Base-by-base conservation (phyloP, 1,140 invertebrate species). In the Stratiolaelaps scimitus region DNA sequence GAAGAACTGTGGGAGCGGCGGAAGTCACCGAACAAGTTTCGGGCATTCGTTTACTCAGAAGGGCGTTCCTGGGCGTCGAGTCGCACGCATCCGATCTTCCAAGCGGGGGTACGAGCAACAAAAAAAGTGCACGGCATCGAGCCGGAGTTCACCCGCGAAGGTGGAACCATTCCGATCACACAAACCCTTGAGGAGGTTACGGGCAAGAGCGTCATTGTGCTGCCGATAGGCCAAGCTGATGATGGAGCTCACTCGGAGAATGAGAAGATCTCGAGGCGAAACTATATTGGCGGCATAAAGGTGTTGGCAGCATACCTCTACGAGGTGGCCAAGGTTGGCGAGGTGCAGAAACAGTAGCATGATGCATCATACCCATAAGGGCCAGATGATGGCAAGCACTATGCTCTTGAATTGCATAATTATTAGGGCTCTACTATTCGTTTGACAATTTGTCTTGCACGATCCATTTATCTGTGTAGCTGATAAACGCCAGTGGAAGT, bases 241-340 rank as follows among this genome's bases (percentile, higher is more conserved):
- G 94, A 98, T 79, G 93, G 93, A 68, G 92, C 93, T 67, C 94
- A 98, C 80, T 94, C 92, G 0, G 93, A 97, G 77, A 97, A 97
- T 79, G 94, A 98, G 76, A 98, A 98, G 76, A 81, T 97, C 69
- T 85, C 95, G 78, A 78, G 87, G 65, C 79, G 80, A 64, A 97
- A 96, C 77, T 97, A 95, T 72, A 92, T 96, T 71, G 83, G 92
- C 78, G 92, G 92, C 68, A 87, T 86, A 2, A 91, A 92, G 78
- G 74, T 90, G 43, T 79, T 92, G 68, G 88, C 84, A 23, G 85
- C 88, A 26, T 92, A 92, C 74, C 74, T 91, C 19, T 83, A 84
- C 71, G 88, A 92, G 80, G 81, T 89, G 19, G 80, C 82, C 43
- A 81, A 83, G 71, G 73, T 85, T n/a, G n/a, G n/a, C n/a, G n/a